A percentile compares a stretch with the other conserved stretches of the same genome.
These are phyloP conservation scores for Eulemur rufifrons DNA, from an alignment of 2,113 vertebrate genomes.

Conservation along the genomic window DNA sequence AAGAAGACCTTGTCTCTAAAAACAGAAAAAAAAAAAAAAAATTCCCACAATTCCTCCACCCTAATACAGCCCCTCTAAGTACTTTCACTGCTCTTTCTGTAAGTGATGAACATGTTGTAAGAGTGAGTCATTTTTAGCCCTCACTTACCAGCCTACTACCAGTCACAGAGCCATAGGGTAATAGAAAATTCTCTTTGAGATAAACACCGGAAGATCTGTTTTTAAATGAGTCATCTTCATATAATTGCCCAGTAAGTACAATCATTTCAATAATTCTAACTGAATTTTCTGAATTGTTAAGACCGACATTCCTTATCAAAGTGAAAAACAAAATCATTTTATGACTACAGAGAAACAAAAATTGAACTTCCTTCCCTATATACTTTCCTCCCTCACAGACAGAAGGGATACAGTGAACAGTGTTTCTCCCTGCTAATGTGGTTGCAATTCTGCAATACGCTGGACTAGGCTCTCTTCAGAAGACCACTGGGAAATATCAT, in stretches of 20 bases:
- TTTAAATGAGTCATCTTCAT: slow-evolving; percentile 68
- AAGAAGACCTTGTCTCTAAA: too few species aligned
- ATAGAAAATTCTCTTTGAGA: slow-evolving; percentile 56
- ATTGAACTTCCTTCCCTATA: background rate
- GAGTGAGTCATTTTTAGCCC: slow-evolving; percentile 17
- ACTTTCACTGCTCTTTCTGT: background rate
- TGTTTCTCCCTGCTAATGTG: background rate
- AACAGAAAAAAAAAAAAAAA: background rate
- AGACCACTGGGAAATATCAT: slow-evolving; percentile 53
- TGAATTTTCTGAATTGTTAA: slow-evolving; percentile 66
- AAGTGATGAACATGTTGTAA: background rate
- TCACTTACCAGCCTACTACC: slow-evolving; percentile 55
- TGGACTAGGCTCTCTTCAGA: slow-evolving; percentile 33
- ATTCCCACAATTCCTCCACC: background rate
- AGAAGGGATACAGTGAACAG: background rate
- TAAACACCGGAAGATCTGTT: slow-evolving; percentile 71
- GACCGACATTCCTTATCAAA: slow-evolving; percentile 71
- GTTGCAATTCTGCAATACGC: slow-evolving; percentile 40
- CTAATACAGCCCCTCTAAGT: background rate
- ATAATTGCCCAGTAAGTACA: background rate
- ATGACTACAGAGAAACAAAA: slow-evolving; percentile 69
- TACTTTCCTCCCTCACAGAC: slow-evolving; percentile 1
- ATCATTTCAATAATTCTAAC: slow-evolving; percentile 69
- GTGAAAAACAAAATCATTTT: slow-evolving; percentile 51
- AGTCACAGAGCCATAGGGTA: slow-evolving; percentile 53